These are phyloP conservation scores for Timema cristinae DNA, from an alignment of 2,888 invertebrate species.

Conservation along the genomic window DNA sequence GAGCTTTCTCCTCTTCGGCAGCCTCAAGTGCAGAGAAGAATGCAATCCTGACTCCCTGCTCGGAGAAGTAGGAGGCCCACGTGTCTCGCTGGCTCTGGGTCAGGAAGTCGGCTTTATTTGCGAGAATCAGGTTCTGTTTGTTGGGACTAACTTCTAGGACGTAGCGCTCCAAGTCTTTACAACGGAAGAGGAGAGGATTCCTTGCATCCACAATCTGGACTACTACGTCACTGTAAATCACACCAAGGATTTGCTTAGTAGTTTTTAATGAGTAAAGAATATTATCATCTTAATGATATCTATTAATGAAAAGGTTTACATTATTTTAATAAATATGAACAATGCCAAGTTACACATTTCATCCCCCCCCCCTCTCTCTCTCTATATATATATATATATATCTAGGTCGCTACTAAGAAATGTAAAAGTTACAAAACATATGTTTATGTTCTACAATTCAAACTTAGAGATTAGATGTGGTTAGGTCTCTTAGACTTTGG, in stretches of 20 bases:
- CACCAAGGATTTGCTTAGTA: neutral
- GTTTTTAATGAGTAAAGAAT: too few relatives aligned
- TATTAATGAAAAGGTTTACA: too few relatives aligned
- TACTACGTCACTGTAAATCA: slow-evolving; percentile 71
- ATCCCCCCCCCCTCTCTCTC: too few relatives aligned
- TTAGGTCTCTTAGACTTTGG: too few relatives aligned
- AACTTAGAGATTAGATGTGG: too few relatives aligned
- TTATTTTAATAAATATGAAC: too few relatives aligned
- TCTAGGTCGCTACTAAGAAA: too few relatives aligned
- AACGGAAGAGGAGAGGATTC: slow-evolving; percentile 90
- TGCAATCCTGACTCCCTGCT: slow-evolving; percentile 64
- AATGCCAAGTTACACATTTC: too few relatives aligned
- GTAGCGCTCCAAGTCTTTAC: slow-evolving; percentile 85
- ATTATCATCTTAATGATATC: too few relatives aligned
- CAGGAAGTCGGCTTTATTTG: slow-evolving; percentile 95
- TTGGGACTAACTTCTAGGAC: slow-evolving; percentile 68
- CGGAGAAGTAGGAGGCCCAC: slow-evolving; percentile 84
- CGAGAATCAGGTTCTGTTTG: slow-evolving; percentile 76
- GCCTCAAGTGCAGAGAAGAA: slow-evolving; percentile 86
- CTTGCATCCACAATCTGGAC: slow-evolving; percentile 95
- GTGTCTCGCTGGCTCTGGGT: slow-evolving; percentile 70
- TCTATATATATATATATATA: too few relatives aligned
- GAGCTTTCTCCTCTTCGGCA: slow-evolving; percentile 47
- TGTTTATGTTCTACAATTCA: too few relatives aligned
- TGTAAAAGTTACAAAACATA: too few relatives aligned